Evolutionary conservation across 2,888 invertebrate species (phyloP), one percentile per base, ranked within the genome.

Genomic region (Xylota segnis): DNA sequence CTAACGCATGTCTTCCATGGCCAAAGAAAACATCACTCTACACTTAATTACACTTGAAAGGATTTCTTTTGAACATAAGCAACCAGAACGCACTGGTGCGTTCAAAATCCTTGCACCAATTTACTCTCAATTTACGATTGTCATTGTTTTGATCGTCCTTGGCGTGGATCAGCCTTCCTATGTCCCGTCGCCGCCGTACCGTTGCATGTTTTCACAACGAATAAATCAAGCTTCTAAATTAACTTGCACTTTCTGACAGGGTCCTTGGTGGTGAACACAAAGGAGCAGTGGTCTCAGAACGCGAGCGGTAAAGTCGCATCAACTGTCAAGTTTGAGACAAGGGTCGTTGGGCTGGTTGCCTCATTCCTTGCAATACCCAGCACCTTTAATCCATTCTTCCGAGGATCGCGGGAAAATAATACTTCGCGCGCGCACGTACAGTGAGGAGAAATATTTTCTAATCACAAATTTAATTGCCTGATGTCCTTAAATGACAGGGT

Each of bases 391-490:
- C 70, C 37, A 29, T 78, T 83, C 29, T 65, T 74, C 23, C 16
- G 66, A 50, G 70, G 40, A 77, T 74, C 83, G 79, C 75, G 83
- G 78, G 83, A 87, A 87, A 75, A 75, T 78, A 68, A 43, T 47
- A 32, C 34, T 61, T 52, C 56, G 70, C 63, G 18, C 63, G 18
- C 68, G 45, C 61, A 74, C 74, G 61, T 5, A 23, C 23, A 23
- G 23, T 29, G 18, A 37, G 52, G 40, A 65, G 16, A 70, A 74
- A 77, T 54, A 84, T 66, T 81, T 81, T 84, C 70, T 75, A 81
- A 82, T 86, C 82, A 68, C 76, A 78, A 83, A 76, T 88, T 86
- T 88, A 88, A 88, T 88, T 88, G 88, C 83, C 81, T 75, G 84
- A 82, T 87, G 74, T 77, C 79, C 87, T 86, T 88, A 87, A 88